Base-by-base conservation (phyloP, 2,797 vertebrate genomes). In the Acipenser oxyrinchus region DNA sequence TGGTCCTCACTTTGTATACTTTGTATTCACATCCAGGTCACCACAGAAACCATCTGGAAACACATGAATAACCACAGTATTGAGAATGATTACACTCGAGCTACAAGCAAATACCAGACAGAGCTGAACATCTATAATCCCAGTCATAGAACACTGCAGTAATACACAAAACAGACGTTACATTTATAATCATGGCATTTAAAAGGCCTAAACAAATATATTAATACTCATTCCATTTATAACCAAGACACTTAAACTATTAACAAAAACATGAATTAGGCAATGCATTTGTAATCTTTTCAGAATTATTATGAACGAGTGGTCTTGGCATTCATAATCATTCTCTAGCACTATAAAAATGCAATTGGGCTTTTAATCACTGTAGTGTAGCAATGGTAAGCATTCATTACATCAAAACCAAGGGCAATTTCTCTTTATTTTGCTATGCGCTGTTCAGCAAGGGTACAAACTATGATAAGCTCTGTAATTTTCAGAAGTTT, bases 71-170 rank as follows among this genome's bases (percentile, higher is more conserved):
- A 53, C 52, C 23, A 65, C 11, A 55, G 18, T 37, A 57, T 55
- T 65, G 57, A 57, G 57, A 48, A n/a, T n/a, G 64, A 65, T 65
- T 65, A 65, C 64, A 65, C 15, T 11, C 18, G 10, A 23, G 11
- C 23, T 49, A 48, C 11, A 11, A 12, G 51, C 7, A n/a, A 48
- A 65, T 10, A 18, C 64, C 55, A 10, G 10, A 12, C 5, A 55
- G 53, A 65, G 53, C 64, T 48, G 11, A 8, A 10, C 64, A 37
- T 65, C 48, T 48, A 23, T 48, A 65, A 55, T 65, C 64, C 18
- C 51, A 6, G 64, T 51, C 8, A 51, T 65, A 65, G 55, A 65
- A 23, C 10, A 10, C 9, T 49, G n/a, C 8, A 48, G 48, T 48
- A 48, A 65, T 8, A 57, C 64, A 57, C 64, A 6, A 11, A 57